Evolutionary conservation across 2,888 invertebrate species (phyloP).

Genomic region (Entomobrya multifasciata): DNA sequence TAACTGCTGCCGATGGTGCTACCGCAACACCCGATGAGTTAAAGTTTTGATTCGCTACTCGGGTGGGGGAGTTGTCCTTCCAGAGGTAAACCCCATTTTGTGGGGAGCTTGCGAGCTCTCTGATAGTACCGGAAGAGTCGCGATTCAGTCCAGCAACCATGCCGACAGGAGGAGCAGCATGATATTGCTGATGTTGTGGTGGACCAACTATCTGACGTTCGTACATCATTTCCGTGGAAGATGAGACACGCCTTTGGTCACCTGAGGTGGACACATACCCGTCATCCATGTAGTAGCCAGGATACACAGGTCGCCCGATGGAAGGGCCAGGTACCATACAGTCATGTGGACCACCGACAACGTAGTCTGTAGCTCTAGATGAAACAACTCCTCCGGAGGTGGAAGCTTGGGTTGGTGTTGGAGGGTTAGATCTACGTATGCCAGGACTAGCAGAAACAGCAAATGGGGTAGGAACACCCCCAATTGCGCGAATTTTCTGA

Average conservation of each 20-base stretch:
- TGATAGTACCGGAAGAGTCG: constrained; percentile 87
- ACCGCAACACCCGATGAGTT: constrained; percentile 78
- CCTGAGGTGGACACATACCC: constrained; percentile 65
- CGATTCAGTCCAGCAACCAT: constrained; percentile 65
- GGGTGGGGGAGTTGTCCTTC: constrained; percentile 88
- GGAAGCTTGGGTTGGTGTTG: constrained; percentile 92
- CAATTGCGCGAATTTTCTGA: constrained; percentile 92
- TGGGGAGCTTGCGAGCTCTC: constrained; percentile 93
- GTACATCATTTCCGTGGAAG: constrained; percentile 89
- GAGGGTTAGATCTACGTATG: constrained; percentile 89
- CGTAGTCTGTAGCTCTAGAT: constrained; percentile 41
- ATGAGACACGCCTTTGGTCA: constrained; percentile 88
- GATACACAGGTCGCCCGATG: constrained; percentile 76
- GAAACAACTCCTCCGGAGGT: constrained; percentile 17
- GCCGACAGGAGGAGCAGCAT: constrained; percentile 26
- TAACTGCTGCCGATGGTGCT: constrained; percentile 5
- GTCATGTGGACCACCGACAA: constrained; percentile 62
- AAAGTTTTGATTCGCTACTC: constrained; percentile 81
- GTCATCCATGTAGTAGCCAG: constrained; percentile 81
- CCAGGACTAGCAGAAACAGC: constrained; percentile 85
- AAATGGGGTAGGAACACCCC: constrained; percentile 92
- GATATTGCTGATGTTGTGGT: constrained; percentile 51
- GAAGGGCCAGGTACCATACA: constrained; percentile 72
- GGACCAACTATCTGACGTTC: constrained; percentile 73
- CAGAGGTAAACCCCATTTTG: constrained; percentile 91